phyloP scores from a whole-genome alignment of 2,797 vertebrate genomes.

The Moxostoma hubbsi region DNA sequence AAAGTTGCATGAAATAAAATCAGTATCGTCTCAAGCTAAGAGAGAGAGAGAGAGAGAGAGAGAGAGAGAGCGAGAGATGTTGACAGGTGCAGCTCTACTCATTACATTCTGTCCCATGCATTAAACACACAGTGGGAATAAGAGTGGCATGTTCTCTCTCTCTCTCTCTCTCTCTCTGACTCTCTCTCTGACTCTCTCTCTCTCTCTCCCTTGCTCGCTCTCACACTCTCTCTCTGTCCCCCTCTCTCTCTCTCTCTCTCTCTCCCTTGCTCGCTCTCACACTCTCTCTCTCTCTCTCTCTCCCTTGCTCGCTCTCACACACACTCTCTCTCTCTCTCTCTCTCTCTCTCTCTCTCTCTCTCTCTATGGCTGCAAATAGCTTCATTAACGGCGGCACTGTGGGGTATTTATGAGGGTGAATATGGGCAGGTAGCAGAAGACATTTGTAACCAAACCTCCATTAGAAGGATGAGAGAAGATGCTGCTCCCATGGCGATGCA shows the following conservation, averaged over 20 bases:
- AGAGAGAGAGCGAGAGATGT: not conserved
- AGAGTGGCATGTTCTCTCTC: slow-evolving; percentile 84
- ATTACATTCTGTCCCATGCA: slow-evolving; percentile 76
- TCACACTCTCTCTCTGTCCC: too few relatives aligned
- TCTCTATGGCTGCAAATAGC: slow-evolving; percentile 96
- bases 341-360: slow-evolving; percentile 39
- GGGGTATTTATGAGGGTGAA: slow-evolving; percentile 99
- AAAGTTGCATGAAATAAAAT: slow-evolving; percentile 22
- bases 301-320: slow-evolving; percentile 7
- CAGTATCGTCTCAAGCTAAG: slow-evolving; percentile 19
- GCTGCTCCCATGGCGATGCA: slow-evolving; percentile 77
- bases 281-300: slow-evolving; percentile 66
- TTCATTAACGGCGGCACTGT: slow-evolving; percentile 98
- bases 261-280: slow-evolving; percentile 77
- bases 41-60: not conserved
- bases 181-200: slow-evolving; percentile 49
- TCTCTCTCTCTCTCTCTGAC: slow-evolving; percentile 72
- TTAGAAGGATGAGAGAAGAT: slow-evolving; percentile 92
- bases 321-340: too few relatives aligned
- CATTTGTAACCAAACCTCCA: slow-evolving; percentile 89
- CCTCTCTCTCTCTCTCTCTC: slow-evolving; percentile 38
- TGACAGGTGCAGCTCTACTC: slow-evolving; percentile 65
- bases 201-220: slow-evolving; percentile 66
- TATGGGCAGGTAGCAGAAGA: slow-evolving; percentile 97
- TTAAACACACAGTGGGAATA: slow-evolving; percentile 93